Evolutionary conservation across 2,113 vertebrate genomes (phyloP), one percentile per base, ranked within the genome.

Genomic region (Pluvianellus socialis): DNA sequence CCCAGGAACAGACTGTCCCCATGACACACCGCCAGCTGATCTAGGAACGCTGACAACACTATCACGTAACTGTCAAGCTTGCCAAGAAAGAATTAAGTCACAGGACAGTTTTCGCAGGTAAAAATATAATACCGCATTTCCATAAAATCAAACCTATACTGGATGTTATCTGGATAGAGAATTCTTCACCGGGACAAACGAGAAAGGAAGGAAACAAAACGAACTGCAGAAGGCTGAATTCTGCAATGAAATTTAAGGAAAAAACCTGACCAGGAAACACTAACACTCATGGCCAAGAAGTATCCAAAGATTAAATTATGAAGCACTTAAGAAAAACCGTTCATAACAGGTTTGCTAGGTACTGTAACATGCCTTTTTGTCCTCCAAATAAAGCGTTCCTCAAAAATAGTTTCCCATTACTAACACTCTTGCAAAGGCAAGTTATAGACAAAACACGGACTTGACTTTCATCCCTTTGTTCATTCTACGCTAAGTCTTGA

Each of bases 1-100:
- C 71, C 74, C 71, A 83, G 80, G 91, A 92, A 95, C 87, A 90
- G 88, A 45, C 85, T 80, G 90, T 90, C 55, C 95, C 68, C 27
- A 4, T 9, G 87, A 76, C 88, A 83, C 35, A 12, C 58, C 62
- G 90, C 87, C 88, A 94, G 90, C 66, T 79, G 47, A 80, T 21
- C 77, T 35, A 89, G 94, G 59, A 44, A 52, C 80, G 24, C 49
- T 53, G 74, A 50, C 90, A 91, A 79, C 66, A 30, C 67, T 63
- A 79, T 50, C 91, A 24, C 1, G 0, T 59, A 38, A 71, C 79
- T 72, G 70, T 42, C 73, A 49, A 28, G 44, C 62, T 76, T 38
- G 85, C 66, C 88, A 90, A 94, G 62, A 47, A 20, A 55, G 61
- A 88, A 32, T 44, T 24, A 26, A 90, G 75, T 22, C 83, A 66